Base-by-base conservation (phyloP, 1,140 invertebrate genomes). In the Copidosoma floridanum region DNA sequence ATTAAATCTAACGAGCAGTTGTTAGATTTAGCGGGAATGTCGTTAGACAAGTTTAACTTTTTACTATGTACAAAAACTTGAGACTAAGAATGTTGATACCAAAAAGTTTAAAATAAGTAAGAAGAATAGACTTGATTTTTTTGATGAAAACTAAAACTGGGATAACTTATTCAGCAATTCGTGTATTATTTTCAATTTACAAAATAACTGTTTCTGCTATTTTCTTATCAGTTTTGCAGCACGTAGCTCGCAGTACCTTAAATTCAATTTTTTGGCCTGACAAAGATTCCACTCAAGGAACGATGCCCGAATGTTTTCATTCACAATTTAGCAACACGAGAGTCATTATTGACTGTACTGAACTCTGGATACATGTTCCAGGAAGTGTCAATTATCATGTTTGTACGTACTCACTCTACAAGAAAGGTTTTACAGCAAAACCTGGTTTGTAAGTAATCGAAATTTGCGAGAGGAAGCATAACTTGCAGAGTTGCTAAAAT, bases 371-470 rank as follows among this genome's bases (percentile, higher is more conserved):
- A 16, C 26, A 61, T 18, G n/a, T 26, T 12, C 63, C 63, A 0
- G 12, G 35, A 2, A 10, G 20, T 10, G 23, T 61, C 2, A 40
- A 61, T 18, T 8, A 55, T 21, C 47, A 54, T 14, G 29, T 65
- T 5, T 57, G 23, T 35, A 53, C 12, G 3, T 65, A 48, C 50
- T 62, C 55, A 12, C 26, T 23, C 18, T 57, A 57, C n/a, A 62
- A 61, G 53, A 61, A 65, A 24, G 32, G 41, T 38, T 65, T 53
- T 44, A 48, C 46, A 69, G 71, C 51, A 76, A 77, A 27, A 56
- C 62, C 68, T 73, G 24, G 73, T 81, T 63, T 64, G 53, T 29
- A 81, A 75, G 41, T 67, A 75, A 54, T 77, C 75, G 21, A 68
- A 71, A 59, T 63, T 65, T 21, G 73, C 69, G 65, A 75, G 74